Evolutionary conservation across 2,113 vertebrate species (phyloP).

Genomic region (Calyptomena viridis): DNA sequence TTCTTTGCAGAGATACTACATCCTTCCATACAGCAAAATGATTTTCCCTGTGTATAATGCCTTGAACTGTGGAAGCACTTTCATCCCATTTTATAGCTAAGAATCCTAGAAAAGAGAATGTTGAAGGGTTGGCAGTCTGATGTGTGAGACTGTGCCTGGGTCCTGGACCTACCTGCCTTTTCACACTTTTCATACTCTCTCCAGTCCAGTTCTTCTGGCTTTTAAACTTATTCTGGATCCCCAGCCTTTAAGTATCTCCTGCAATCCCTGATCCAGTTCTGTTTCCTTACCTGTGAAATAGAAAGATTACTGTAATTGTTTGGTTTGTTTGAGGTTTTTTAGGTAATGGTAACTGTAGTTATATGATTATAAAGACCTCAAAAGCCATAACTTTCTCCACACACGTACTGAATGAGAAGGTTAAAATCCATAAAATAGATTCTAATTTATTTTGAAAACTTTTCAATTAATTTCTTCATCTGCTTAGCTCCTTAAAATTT

Average conservation of each 20-base stretch:
- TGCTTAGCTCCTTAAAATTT: background rate
- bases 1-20: background rate
- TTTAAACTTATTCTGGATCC: background rate
- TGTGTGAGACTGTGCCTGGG: background rate
- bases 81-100: background rate
- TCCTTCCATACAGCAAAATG: background rate
- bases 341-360: background rate
- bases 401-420: background rate
- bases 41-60: background rate
- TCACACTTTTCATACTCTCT: background rate
- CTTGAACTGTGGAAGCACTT: background rate
- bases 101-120: background rate
- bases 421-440: background rate
- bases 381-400: background rate
- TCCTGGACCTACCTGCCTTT: background rate
- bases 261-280: background rate
- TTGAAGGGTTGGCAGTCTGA: background rate
- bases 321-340: background rate
- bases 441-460: background rate
- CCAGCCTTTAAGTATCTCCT: background rate
- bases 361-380: background rate
- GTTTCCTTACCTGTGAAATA: background rate
- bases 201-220: background rate
- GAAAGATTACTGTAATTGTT: background rate
- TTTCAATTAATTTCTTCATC: background rate